These are phyloP conservation scores for Pterobdella sp. DNA, from an alignment of 2,888 invertebrate species.

Conservation along the genomic window DNA sequence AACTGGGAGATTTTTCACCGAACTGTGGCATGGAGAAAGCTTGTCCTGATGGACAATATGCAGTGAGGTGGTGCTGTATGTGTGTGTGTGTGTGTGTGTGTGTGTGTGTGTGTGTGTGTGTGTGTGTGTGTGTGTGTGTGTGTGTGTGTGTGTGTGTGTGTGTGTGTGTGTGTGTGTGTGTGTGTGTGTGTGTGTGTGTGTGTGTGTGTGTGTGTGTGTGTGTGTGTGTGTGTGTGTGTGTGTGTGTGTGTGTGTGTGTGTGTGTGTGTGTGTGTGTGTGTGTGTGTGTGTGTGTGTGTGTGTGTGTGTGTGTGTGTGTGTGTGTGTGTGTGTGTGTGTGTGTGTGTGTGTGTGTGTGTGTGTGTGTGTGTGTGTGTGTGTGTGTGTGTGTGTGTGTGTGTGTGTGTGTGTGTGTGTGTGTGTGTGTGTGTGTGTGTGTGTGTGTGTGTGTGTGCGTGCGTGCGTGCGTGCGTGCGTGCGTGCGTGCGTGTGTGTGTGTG, in stretches of 20 bases:
- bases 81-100: slow-evolving; percentile 19
- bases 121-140: slow-evolving; percentile 19
- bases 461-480: not conserved
- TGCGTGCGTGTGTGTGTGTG: not conserved
- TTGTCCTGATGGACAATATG: slow-evolving; percentile 50
- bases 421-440: slow-evolving; percentile 1
- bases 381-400: slow-evolving; percentile 1
- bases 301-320: slow-evolving; percentile 11
- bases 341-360: slow-evolving; percentile 1
- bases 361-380: slow-evolving; percentile 1
- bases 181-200: not conserved
- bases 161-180: not conserved
- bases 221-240: slow-evolving; percentile 14
- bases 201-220: not conserved
- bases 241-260: slow-evolving; percentile 15
- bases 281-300: slow-evolving; percentile 6
- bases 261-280: slow-evolving; percentile 22
- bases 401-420: slow-evolving; percentile 1
- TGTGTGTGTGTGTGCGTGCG: not conserved
- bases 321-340: slow-evolving; percentile 10
- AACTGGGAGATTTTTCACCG: slow-evolving; percentile 42
- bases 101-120: slow-evolving; percentile 12
- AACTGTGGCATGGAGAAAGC: slow-evolving; percentile 52
- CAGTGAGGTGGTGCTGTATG: slow-evolving; percentile 48
- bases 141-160: not conserved